Percentiles rank a stretch among this genome's conserved stretches.
Conservation (phyloP, 1,140 invertebrate genomes). For the Halesus radiatus region DNA sequence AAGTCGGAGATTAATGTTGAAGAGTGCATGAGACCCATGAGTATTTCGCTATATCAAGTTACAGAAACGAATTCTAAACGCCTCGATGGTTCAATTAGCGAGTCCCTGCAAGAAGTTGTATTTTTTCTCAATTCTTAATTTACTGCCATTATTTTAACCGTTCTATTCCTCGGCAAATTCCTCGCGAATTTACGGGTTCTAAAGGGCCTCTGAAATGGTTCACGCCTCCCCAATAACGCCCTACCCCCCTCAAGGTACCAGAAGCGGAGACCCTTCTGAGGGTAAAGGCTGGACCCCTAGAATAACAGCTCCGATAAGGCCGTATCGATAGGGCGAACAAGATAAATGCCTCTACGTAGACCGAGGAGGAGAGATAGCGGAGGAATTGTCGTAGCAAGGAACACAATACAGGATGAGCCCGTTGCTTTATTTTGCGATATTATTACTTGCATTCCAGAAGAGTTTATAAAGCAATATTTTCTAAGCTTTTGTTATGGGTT, state of each 20-base stretch:
- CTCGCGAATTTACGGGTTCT: neutral
- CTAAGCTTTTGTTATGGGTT: no score
- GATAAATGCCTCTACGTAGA: constrained; percentile 55
- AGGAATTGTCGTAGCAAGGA: constrained; percentile 42
- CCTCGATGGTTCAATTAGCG: no score
- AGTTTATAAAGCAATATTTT: no score
- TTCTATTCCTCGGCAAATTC: no score
- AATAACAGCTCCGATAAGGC: constrained; percentile 54
- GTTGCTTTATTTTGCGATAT: neutral
- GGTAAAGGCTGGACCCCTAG: constrained; percentile 15
- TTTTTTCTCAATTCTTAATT: no score
- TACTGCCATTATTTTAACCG: no score
- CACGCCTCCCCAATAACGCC: neutral
- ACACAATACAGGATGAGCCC: constrained; percentile 27
- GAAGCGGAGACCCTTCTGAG: neutral
- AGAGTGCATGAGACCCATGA: no score
- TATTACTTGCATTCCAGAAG: neutral
- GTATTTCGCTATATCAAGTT: no score
- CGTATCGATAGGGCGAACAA: constrained; percentile 56
- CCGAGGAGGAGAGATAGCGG: constrained; percentile 44
- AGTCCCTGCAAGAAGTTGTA: no score
- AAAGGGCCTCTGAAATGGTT: constrained; percentile 3
- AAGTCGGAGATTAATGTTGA: no score
- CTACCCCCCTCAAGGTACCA: neutral
- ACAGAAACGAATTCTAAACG: no score